A percentile compares a stretch with the other conserved stretches of the same genome.
Evolutionary conservation across 2,888 invertebrate genomes (phyloP).

Genomic region (Eupithecia subfuscata): DNA sequence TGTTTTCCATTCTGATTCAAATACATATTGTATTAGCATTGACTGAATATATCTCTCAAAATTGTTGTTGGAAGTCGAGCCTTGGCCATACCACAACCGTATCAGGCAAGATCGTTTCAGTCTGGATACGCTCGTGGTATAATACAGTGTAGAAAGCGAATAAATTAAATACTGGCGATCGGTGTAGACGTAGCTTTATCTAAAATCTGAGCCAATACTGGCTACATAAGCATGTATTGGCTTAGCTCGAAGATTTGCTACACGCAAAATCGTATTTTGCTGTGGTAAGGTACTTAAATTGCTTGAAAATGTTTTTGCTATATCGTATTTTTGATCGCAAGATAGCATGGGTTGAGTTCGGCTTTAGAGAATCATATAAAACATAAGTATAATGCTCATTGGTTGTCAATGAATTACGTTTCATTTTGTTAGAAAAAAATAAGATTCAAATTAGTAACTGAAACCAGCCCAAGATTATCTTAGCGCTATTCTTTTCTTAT

Average conservation of each 20-base stretch:
- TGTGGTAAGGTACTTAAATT: constrained; percentile 3
- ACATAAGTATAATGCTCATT: background rate
- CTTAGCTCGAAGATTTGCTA: background rate
- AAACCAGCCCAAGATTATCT: background rate
- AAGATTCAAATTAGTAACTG: background rate
- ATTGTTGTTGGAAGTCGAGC: background rate
- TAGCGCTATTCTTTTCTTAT: background rate
- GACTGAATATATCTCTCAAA: background rate
- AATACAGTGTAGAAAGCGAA: background rate
- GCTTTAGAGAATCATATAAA: background rate
- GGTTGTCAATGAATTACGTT: background rate
- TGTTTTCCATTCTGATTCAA: background rate
- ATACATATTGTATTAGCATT: background rate
- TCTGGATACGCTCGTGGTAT: background rate
- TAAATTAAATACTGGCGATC: background rate
- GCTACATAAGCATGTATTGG: background rate
- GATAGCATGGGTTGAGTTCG: background rate
- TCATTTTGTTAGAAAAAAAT: background rate
- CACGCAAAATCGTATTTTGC: constrained; percentile 26
- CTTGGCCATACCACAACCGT: background rate
- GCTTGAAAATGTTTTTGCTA: background rate
- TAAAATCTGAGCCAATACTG: background rate
- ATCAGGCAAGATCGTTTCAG: background rate
- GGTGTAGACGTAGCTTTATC: constrained; percentile 6
- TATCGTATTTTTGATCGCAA: constrained; percentile 8